A percentile compares a stretch with the other conserved stretches of the same genome.
phyloP scores from a whole-genome alignment of 2,797 vertebrate species.

The Brachyalestes nurse region DNA sequence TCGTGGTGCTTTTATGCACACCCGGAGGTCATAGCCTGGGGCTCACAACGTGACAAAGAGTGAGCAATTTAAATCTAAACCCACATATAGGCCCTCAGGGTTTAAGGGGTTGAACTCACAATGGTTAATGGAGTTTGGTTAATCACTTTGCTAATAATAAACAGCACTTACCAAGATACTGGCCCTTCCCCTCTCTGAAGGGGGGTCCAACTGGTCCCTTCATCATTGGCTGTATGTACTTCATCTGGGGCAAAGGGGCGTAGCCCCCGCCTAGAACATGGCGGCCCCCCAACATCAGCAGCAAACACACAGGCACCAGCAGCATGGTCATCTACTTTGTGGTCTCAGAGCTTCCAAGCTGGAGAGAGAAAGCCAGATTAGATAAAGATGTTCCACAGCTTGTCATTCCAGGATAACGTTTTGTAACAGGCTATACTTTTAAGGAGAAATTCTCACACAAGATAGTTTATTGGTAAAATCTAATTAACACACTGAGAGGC shows the following conservation, averaged over 20 bases:
- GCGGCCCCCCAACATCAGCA: constrained; percentile 77
- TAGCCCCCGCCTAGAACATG: constrained; percentile 85
- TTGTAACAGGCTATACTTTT: constrained; percentile 15
- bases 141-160: background rate
- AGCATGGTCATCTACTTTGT: constrained; percentile 74
- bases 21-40: no score
- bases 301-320: constrained; percentile 72
- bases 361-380: constrained; percentile 39
- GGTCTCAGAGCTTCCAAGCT: constrained; percentile 68
- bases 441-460: constrained; percentile 11
- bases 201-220: constrained; percentile 97
- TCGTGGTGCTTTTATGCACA: no score
- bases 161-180: constrained; percentile 92
- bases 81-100: background rate
- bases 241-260: constrained; percentile 88
- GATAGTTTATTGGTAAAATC: constrained; percentile 16
- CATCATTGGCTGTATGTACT: constrained; percentile 98
- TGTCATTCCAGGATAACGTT: background rate
- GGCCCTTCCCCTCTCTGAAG: constrained; percentile 97
- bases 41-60: no score
- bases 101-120: background rate
- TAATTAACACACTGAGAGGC: constrained; percentile 23
- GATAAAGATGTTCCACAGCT: background rate
- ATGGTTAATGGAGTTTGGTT: background rate
- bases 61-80: background rate